Base-by-base conservation (phyloP, 2,888 invertebrate species). In the Ypsolopha sequella region DNA sequence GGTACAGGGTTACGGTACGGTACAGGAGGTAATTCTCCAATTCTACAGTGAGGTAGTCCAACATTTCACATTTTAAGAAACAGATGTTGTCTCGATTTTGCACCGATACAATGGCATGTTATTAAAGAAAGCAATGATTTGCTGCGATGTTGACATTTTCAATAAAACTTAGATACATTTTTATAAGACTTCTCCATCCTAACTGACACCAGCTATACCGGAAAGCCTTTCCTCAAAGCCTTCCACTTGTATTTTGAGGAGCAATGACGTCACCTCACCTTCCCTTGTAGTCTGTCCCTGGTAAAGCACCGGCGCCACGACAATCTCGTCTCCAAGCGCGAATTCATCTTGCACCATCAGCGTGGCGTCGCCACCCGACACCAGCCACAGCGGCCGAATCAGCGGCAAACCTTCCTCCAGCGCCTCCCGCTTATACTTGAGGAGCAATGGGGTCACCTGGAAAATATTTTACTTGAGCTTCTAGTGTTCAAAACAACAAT, bases 351-450 rank as follows among this genome's bases (percentile, higher is more conserved):
- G 89, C 0, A 95, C 92, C 0, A 89, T 87, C 56, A 93, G 90
- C 50, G 95, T 94, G 0, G 93, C 91, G 79, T 96, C 96, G 0
- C 90, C 90, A 0, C 94, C 93, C 55, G 95, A 93, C 54, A 95
- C 79, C 91, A 96, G 93, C 97, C 97, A 97, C 51, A 97, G 82
- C 0, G 97, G 97, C 1, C 97, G 87, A 46, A 97, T 92, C 54
- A 97, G 88, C 0, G 97, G 96, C 51, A 94, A 68, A 0, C 97
- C 97, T 13, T 92, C 91, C 61, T 94, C 93, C 57, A 95, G 74
- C 0, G 95, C 92, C 55, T 93, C 93, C 14, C 91, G 90, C 2
- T 93, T 91, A 70, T 93, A 93, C 61, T 93, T 92, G 58, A 93
- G 90, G 33, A 97, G 82, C 35, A 92, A 79, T 0, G 94, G 93